phyloP scores from a whole-genome alignment of 2,113 vertebrate genomes.

The Microcebus griseorufus region DNA sequence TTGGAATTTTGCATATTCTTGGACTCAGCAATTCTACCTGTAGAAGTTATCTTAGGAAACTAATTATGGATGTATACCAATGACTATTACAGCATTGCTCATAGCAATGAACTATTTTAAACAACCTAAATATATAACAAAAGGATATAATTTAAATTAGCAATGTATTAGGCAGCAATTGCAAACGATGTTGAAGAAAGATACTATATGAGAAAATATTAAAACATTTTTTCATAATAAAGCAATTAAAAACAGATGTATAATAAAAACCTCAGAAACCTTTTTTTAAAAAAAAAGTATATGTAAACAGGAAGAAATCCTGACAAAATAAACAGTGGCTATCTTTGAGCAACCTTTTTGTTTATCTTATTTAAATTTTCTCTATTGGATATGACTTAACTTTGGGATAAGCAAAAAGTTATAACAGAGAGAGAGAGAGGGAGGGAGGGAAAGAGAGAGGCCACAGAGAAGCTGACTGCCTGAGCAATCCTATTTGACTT shows the following conservation, averaged over 20 bases:
- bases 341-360: not conserved
- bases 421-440: not conserved
- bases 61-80: not conserved
- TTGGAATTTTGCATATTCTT: not conserved
- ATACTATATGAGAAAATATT: not conserved
- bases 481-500: not conserved
- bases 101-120: not conserved
- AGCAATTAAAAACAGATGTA: not conserved
- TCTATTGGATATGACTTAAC: not conserved
- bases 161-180: not conserved
- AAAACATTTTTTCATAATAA: not conserved
- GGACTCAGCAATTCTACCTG: not conserved
- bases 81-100: not conserved
- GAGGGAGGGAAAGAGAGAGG: not conserved
- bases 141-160: not conserved
- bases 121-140: not conserved
- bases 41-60: not conserved
- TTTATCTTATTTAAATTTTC: not conserved
- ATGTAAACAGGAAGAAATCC: not conserved
- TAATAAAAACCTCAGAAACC: accelerated
- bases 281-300: not conserved
- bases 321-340: not conserved
- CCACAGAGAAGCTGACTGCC: not conserved
- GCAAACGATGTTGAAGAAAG: not conserved
- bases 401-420: not conserved